A percentile compares a stretch with the other conserved stretches of the same genome.
These are phyloP conservation scores for Drosophila nebulosa DNA, from an alignment of 1,140 invertebrate species.

Conservation along the genomic window DNA sequence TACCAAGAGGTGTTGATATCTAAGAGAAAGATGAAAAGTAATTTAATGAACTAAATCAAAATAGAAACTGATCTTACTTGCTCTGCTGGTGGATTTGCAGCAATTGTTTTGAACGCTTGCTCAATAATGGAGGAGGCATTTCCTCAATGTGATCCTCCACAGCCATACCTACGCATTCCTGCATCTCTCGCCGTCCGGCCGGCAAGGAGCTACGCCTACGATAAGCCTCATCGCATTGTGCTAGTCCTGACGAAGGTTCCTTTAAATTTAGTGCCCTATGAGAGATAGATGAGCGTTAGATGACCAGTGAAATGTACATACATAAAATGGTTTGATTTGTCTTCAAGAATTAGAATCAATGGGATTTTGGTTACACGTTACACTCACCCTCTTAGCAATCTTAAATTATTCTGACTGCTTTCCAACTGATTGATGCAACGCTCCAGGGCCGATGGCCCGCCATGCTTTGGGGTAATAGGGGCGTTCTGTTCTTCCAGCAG, in stretches of 20 bases:
- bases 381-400: constrained; percentile 34
- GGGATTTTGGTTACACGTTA: too few relatives aligned
- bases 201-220: constrained; percentile 25
- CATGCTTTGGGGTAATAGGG: constrained; percentile 3
- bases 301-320: neutral
- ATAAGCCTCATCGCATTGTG: constrained; percentile 12
- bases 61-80: neutral
- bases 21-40: neutral
- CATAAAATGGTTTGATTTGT: too few relatives aligned
- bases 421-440: constrained; percentile 33
- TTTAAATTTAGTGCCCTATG: constrained; percentile 30
- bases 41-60: neutral
- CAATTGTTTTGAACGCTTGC: constrained; percentile 24
- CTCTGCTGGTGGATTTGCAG: neutral
- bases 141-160: constrained; percentile 10
- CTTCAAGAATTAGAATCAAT: too few relatives aligned
- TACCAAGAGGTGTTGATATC: constrained; percentile 20
- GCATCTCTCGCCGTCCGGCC: neutral
- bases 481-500: constrained; percentile 24
- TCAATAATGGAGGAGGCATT: constrained; percentile 1
- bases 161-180: neutral
- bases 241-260: neutral
- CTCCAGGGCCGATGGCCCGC: constrained; percentile 15
- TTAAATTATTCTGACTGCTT: constrained; percentile 20
- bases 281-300: too few relatives aligned